A percentile compares a stretch with the other conserved stretches of the same genome.
Conservation (phyloP, 2,113 vertebrate species). For the Glareola pratincola region DNA sequence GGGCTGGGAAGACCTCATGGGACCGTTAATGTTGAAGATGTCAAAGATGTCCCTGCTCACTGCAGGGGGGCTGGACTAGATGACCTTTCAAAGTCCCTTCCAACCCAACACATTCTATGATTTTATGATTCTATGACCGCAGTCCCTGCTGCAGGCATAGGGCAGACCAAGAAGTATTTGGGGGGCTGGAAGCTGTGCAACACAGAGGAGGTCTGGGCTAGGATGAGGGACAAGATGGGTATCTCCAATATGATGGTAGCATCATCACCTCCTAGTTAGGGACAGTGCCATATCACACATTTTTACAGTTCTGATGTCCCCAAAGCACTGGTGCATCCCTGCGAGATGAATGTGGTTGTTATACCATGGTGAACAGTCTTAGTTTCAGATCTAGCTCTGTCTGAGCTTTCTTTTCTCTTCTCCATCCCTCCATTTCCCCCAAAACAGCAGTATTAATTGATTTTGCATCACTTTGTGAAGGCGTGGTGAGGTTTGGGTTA, state of each 20-base stretch:
- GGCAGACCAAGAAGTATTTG: background rate
- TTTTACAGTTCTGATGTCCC: background rate
- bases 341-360: background rate
- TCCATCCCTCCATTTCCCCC: background rate
- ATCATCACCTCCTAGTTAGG: background rate
- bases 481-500: background rate
- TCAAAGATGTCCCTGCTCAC: no score
- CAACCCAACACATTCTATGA: no score
- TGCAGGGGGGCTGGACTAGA: no score
- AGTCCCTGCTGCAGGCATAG: background rate
- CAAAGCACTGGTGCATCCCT: background rate
- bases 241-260: background rate
- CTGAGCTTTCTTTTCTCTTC: background rate
- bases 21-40: no score
- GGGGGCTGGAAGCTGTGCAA: background rate
- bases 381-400: background rate
- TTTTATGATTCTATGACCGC: no score
- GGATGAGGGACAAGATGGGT: background rate
- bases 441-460: background rate
- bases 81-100: no score
- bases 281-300: background rate
- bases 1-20: background rate
- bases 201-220: background rate
- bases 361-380: fast-evolving
- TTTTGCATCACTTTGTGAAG: background rate